Conservation (phyloP, 1,140 invertebrate species). For the Trichomalopsis sarcophagae region DNA sequence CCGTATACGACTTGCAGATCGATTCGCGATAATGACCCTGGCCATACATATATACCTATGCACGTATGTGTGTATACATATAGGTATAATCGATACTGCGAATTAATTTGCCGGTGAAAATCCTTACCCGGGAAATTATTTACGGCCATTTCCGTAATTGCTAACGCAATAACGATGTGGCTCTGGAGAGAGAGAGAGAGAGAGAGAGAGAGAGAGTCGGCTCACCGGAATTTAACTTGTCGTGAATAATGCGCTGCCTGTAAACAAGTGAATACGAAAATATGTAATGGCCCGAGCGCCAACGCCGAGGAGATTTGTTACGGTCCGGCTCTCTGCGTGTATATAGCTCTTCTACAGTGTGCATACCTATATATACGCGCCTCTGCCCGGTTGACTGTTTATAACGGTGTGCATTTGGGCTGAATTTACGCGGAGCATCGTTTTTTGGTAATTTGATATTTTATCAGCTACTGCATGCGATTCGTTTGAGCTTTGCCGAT, state of each 20-base stretch:
- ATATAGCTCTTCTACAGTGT: too few relatives aligned
- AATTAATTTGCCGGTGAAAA: constrained; percentile 49
- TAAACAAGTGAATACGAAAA: constrained; percentile 42
- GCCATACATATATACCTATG: not conserved
- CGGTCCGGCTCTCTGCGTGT: not conserved
- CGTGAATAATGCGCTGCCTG: constrained; percentile 41
- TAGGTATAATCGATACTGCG: constrained; percentile 22
- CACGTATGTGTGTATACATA: not conserved
- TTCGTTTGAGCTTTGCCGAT: too few relatives aligned
- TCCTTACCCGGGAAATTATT: constrained; percentile 48
- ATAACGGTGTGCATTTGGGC: too few relatives aligned
- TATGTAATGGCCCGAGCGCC: constrained; percentile 25
- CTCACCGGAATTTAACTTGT: constrained; percentile 26
- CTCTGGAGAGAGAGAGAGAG: not conserved
- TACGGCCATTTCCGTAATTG: constrained; percentile 48
- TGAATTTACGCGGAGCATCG: too few relatives aligned
- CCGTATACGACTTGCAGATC: not conserved
- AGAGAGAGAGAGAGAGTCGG: too few relatives aligned
- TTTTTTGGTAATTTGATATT: constrained; percentile 1
- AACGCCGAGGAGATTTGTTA: constrained; percentile 27
- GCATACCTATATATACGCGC: not conserved
- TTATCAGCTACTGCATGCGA: not conserved
- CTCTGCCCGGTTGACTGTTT: too few relatives aligned
- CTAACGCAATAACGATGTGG: constrained; percentile 39
- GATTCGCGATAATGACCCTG: not conserved